phyloP scores from a whole-genome alignment of 2,888 invertebrate species.

The Ernsta delagoae region DNA sequence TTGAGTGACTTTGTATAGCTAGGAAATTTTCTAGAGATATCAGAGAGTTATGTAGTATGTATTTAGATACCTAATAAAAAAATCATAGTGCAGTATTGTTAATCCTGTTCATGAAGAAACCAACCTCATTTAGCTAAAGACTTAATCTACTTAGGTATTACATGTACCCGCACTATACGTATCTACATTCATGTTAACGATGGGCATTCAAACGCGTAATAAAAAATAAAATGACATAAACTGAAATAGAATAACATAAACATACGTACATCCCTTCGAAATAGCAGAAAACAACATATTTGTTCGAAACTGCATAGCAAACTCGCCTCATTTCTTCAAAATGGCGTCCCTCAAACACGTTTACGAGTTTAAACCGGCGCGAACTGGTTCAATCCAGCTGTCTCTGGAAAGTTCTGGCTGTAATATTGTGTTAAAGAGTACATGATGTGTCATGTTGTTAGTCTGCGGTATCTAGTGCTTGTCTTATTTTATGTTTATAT shows the following conservation, averaged over 20 bases:
- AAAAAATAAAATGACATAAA: constrained; percentile 1
- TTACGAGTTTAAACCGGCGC: constrained; percentile 42
- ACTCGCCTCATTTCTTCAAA: constrained; percentile 34
- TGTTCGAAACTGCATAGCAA: constrained; percentile 20
- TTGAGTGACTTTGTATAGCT: no score
- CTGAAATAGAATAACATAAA: constrained; percentile 15
- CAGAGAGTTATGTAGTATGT: no score
- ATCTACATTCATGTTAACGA: no score
- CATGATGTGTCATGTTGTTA: constrained; percentile 15
- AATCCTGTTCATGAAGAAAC: no score
- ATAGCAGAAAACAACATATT: constrained; percentile 8
- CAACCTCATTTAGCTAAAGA: no score
- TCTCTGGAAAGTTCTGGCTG: constrained; percentile 22
- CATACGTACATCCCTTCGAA: not conserved
- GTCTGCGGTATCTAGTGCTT: not conserved
- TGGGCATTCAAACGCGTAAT: no score
- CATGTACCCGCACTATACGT: no score
- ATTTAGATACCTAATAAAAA: no score
- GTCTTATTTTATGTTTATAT: not conserved
- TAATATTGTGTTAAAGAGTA: constrained; percentile 20
- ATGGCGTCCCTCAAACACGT: constrained; percentile 33
- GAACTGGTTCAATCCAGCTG: constrained; percentile 31
- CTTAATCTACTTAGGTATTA: no score
- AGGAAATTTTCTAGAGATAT: no score
- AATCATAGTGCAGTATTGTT: no score